Conservation (phyloP, 1,140 invertebrate species). For the Brachionus manjavacas region DNA sequence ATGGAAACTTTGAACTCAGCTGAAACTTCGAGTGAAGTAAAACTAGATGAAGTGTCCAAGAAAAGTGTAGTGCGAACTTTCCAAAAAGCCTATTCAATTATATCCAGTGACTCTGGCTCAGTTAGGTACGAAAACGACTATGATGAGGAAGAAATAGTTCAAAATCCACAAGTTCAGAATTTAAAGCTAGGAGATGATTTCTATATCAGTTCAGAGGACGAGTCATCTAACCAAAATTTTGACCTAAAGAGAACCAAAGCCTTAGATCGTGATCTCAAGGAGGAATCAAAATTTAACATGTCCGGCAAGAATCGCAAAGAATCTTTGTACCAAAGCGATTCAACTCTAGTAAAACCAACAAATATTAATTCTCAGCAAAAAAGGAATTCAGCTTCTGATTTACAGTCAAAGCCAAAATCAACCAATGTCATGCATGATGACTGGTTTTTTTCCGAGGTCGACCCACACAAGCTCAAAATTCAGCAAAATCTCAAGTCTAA, state of each 20-base stretch:
- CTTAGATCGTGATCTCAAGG: neutral
- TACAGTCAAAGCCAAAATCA: neutral
- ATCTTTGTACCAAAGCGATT: neutral
- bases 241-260: slow-evolving; percentile 7
- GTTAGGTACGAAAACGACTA: neutral
- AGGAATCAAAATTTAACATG: slow-evolving; percentile 27
- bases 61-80: neutral
- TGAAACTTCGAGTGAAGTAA: neutral
- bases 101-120: neutral
- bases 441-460: slow-evolving; percentile 21
- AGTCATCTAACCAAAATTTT: neutral
- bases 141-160: neutral
- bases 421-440: neutral
- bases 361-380: neutral
- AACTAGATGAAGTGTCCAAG: neutral
- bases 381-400: neutral
- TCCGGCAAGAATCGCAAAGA: neutral
- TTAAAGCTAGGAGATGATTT: slow-evolving; percentile 5
- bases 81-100: neutral
- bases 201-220: slow-evolving; percentile 26
- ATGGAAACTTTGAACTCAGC: neutral
- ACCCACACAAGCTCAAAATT: neutral
- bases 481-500: slow-evolving; percentile 20
- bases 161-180: neutral
- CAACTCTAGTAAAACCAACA: neutral